Conservation (phyloP, 2,888 invertebrate species). For the Abscondita cerata region DNA sequence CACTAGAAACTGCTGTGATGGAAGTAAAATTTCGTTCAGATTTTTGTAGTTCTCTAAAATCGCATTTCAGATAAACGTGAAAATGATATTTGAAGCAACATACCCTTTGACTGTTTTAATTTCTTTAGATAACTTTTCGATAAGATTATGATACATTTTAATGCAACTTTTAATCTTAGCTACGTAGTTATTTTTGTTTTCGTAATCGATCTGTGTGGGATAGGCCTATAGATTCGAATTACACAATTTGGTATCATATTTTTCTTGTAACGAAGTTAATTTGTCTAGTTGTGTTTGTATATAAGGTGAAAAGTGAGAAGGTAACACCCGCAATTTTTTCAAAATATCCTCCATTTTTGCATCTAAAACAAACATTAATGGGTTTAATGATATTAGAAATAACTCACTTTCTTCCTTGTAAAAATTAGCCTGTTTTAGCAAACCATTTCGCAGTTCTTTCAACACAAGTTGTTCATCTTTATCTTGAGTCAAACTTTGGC, state of each 20-base stretch:
- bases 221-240: slow-evolving; percentile 36
- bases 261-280: slow-evolving; percentile 35
- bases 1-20: slow-evolving; percentile 29
- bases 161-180: slow-evolving; percentile 48
- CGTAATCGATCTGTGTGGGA: slow-evolving; percentile 44
- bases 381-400: too few species aligned
- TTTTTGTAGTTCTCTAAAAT: slow-evolving; percentile 35
- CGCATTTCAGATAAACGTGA: too few species aligned
- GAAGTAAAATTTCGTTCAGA: slow-evolving; percentile 34
- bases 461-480: too few species aligned
- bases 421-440: slow-evolving; percentile 39
- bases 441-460: slow-evolving; percentile 30
- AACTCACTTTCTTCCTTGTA: slow-evolving; percentile 46
- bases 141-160: slow-evolving; percentile 46
- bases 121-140: slow-evolving; percentile 46
- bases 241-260: slow-evolving; percentile 35
- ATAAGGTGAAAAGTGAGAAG: slow-evolving; percentile 30
- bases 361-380: too few species aligned
- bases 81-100: too few species aligned
- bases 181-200: slow-evolving; percentile 45
- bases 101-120: slow-evolving; percentile 44
- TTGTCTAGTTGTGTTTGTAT: slow-evolving; percentile 36
- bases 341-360: slow-evolving; percentile 41
- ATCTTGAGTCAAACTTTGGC: too few species aligned
- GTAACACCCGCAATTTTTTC: slow-evolving; percentile 40